Evolutionary conservation across 2,797 vertebrate genomes (phyloP), one percentile per base, ranked within the genome.

Genomic region (Hybognathus amarus): DNA sequence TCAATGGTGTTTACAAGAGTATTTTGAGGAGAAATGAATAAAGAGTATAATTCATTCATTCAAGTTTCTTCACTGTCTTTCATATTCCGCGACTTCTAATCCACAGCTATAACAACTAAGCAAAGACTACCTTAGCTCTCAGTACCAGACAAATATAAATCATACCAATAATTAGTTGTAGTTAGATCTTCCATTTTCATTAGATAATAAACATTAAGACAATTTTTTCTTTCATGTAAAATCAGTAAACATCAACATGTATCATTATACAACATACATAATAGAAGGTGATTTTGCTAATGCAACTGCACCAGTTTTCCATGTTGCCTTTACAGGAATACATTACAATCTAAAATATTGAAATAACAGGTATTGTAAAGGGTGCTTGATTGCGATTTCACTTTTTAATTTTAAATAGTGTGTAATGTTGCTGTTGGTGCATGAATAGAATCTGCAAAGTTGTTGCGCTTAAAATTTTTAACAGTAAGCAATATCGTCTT

Each of bases 1-100:
- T 59, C n/a, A 82, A 36, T 64, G 61, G 30, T 38, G 73, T 83
- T 70, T 42, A 80, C 63, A 59, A 79, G 27, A 24, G 61, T 42
- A 45, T 76, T 74, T 75, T 40, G 40, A 82, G 17, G 17, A 75
- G 61, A 66, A 75, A 75, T 42, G 2, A 54, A 68, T 73, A 40
- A 59, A 47, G 33, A 47, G 45, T 76, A 45, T 59, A 54, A 83
- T 56, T 77, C 7, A 66, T 74, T 74, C 30, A 82, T 82, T 75
- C 70, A 82, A 20, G 27, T 82, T 54, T 66, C 30, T 54, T 54
- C 15, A 75, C 59, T 42, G 80, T 66, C 59, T 66, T 75, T 82
- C 45, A 66, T 74, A 81, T 74, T 54, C 30, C 24, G 22, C 38
- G n/a, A 54, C 61, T 75, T 66, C 61, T 20, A 33, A 33, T 33